These are phyloP conservation scores for Gobio occitaniae DNA, from an alignment of 2,797 vertebrate species.

Conservation along the genomic window DNA sequence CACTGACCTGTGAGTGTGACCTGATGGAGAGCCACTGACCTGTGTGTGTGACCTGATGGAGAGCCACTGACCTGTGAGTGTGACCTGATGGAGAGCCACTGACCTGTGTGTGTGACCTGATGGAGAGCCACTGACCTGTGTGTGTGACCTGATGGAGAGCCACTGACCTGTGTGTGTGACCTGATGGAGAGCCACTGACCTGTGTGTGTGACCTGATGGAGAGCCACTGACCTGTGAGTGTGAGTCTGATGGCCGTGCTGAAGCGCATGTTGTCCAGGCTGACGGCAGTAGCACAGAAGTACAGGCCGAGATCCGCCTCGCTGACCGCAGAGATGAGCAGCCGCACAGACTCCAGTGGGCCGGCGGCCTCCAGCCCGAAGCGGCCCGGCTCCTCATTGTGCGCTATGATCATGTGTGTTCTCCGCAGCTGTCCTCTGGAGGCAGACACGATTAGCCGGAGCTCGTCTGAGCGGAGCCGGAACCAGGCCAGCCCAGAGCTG, in stretches of 20 bases:
- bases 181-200: too few relatives aligned
- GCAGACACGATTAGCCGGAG: constrained; percentile 29
- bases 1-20: too few relatives aligned
- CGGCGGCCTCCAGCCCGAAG: background rate
- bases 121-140: too few relatives aligned
- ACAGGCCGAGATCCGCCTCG: constrained; percentile 31
- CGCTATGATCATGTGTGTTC: accelerated
- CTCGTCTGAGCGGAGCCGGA: constrained; percentile 10
- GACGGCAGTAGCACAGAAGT: constrained; percentile 11
- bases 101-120: too few relatives aligned
- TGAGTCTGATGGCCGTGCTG: constrained; percentile 22
- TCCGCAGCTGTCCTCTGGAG: background rate
- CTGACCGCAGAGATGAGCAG: constrained; percentile 17
- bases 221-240: background rate
- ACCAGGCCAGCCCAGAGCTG: constrained; percentile 21
- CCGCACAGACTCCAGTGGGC: background rate
- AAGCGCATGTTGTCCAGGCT: background rate
- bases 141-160: too few relatives aligned
- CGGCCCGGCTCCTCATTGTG: background rate
- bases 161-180: too few relatives aligned
- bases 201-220: too few relatives aligned
- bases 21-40: too few relatives aligned
- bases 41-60: too few relatives aligned
- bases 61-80: too few relatives aligned
- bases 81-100: too few relatives aligned